Evolutionary conservation across 2,888 invertebrate genomes (phyloP).

Genomic region (Tipula helvola): DNA sequence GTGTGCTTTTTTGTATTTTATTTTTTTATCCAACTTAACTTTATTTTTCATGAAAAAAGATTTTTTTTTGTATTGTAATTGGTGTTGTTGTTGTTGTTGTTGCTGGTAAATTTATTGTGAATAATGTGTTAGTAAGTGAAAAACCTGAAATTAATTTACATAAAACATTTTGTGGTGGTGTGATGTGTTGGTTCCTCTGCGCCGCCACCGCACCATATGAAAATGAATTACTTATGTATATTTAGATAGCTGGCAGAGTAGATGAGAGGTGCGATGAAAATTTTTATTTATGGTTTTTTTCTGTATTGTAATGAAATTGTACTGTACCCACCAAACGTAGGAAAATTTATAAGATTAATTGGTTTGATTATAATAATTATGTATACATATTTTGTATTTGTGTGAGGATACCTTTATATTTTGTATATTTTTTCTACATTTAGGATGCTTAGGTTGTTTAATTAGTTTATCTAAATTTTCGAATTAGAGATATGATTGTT

Average conservation of each 20-base stretch:
- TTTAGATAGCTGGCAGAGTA: neutral
- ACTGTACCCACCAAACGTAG: neutral
- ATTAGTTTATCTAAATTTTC: no score
- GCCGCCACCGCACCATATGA: neutral
- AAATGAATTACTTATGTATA: neutral
- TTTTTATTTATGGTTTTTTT: neutral
- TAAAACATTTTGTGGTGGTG: neutral
- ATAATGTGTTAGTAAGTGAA: neutral
- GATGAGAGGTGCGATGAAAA: neutral
- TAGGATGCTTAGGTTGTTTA: no score
- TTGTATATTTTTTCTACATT: neutral
- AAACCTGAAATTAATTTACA: conserved; percentile 4
- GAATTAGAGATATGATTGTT: no score
- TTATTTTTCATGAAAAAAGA: neutral
- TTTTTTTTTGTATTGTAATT: neutral
- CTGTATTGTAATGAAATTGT: neutral
- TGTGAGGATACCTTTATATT: neutral
- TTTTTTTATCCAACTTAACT: neutral
- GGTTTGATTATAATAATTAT: neutral
- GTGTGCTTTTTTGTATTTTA: conserved; percentile 7
- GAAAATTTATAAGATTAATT: neutral
- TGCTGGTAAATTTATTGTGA: neutral
- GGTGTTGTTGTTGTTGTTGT: neutral
- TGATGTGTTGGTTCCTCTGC: neutral
- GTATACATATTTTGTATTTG: neutral